Conservation (phyloP, 1,140 invertebrate species). For the Pogonognathellus flavescens region DNA sequence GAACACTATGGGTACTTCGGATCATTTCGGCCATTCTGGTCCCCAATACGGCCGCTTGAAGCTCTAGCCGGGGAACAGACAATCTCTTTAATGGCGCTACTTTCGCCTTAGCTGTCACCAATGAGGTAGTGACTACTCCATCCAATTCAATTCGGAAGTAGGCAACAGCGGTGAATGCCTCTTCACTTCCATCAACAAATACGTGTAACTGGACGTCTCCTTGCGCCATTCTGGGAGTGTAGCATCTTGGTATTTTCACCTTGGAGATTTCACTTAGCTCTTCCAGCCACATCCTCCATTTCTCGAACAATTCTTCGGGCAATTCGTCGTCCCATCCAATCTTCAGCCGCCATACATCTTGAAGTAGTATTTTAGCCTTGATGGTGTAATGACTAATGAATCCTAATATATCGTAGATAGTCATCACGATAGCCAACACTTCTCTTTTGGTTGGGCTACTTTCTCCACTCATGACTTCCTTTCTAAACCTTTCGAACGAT, state of each 20-base stretch:
- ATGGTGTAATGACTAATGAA: slow-evolving; percentile 47
- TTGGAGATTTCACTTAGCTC: neutral
- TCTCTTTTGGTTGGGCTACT: slow-evolving; percentile 54
- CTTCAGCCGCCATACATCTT: slow-evolving; percentile 58
- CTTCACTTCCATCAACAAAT: neutral
- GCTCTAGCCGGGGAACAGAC: slow-evolving; percentile 70
- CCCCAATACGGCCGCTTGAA: slow-evolving; percentile 69
- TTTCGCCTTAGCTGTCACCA: slow-evolving; percentile 68
- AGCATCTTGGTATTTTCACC: no score
- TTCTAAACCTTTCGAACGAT: slow-evolving; percentile 27
- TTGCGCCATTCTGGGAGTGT: neutral
- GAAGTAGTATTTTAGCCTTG: slow-evolving; percentile 55
- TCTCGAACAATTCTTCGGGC: neutral
- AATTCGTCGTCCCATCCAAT: slow-evolving; percentile 63
- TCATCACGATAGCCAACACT: slow-evolving; percentile 47
- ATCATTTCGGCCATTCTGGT: slow-evolving; percentile 65
- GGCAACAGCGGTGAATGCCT: neutral
- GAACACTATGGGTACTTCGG: slow-evolving; percentile 13
- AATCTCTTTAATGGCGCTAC: slow-evolving; percentile 68
- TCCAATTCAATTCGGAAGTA: slow-evolving; percentile 8
- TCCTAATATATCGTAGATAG: slow-evolving; percentile 61
- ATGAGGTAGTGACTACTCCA: slow-evolving; percentile 7
- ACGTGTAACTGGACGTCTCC: slow-evolving; percentile 55
- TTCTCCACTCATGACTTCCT: slow-evolving; percentile 9
- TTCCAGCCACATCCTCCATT: slow-evolving; percentile 55